phyloP scores from a whole-genome alignment of 2,113 vertebrate species.

The Paradoxurus hermaphroditus region DNA sequence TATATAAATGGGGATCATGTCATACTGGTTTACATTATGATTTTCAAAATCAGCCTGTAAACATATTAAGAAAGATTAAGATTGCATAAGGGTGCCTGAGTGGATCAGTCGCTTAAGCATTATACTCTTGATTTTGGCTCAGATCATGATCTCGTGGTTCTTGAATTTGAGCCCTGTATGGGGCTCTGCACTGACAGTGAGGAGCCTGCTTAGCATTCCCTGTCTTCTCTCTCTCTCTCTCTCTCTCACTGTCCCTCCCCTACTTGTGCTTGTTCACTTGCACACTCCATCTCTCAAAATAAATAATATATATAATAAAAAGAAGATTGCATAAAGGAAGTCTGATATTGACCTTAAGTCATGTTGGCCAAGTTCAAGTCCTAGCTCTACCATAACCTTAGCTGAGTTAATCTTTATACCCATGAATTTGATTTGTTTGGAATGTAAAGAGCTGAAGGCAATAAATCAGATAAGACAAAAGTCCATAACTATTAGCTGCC shows the following conservation, averaged over 20 bases:
- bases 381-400: background rate
- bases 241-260: too few species aligned
- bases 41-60: background rate
- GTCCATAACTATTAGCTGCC: background rate
- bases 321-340: background rate
- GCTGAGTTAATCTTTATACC: background rate
- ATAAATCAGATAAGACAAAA: background rate
- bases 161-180: too few species aligned
- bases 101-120: too few species aligned
- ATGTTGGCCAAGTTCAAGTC: background rate
- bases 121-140: too few species aligned
- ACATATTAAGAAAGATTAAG: background rate
- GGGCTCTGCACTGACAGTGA: too few species aligned
- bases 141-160: too few species aligned
- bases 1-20: background rate
- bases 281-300: too few species aligned
- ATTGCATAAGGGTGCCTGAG: too few species aligned
- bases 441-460: background rate
- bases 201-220: too few species aligned
- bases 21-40: background rate
- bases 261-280: too few species aligned
- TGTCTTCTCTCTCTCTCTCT: too few species aligned
- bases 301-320: background rate
- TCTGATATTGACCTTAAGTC: background rate
- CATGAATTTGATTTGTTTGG: background rate